These are phyloP conservation scores for Ptiloglossa arizonensis DNA, from an alignment of 1,140 invertebrate species.

Conservation along the genomic window DNA sequence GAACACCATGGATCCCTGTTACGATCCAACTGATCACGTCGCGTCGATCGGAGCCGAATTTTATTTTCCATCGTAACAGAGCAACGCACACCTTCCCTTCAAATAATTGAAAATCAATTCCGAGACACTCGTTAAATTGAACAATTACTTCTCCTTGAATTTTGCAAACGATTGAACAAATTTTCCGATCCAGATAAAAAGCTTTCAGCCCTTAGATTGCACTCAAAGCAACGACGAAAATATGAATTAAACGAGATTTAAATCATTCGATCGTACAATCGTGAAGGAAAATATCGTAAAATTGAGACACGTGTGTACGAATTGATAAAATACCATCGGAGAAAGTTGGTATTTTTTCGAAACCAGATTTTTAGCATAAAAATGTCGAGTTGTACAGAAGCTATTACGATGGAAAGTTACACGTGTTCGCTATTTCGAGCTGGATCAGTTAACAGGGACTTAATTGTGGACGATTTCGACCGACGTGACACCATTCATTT, in stretches of 20 bases:
- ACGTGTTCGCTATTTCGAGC: background rate
- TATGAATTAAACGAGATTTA: background rate
- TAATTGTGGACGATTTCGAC: background rate
- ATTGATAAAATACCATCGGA: background rate
- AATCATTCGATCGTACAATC: background rate
- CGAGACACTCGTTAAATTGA: no score
- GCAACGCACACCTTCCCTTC: no score
- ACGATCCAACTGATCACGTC: slow-evolving; percentile 19
- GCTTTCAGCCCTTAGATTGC: no score
- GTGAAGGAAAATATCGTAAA: background rate
- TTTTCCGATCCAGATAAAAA: no score
- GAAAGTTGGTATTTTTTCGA: slow-evolving; percentile 10
- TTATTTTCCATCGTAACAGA: background rate
- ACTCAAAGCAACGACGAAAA: no score
- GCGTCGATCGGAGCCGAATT: background rate
- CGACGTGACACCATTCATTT: background rate
- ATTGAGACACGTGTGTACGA: background rate
- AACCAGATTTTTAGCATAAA: slow-evolving; percentile 12
- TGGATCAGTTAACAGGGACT: slow-evolving; percentile 14
- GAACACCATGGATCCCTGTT: slow-evolving; percentile 57
- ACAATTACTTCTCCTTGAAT: no score
- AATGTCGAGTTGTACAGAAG: background rate
- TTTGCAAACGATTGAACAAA: no score
- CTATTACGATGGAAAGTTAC: slow-evolving; percentile 2
- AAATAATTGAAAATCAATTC: no score